Evolutionary conservation across 2,888 invertebrate genomes (phyloP).

Genomic region (Drosophila recens): DNA sequence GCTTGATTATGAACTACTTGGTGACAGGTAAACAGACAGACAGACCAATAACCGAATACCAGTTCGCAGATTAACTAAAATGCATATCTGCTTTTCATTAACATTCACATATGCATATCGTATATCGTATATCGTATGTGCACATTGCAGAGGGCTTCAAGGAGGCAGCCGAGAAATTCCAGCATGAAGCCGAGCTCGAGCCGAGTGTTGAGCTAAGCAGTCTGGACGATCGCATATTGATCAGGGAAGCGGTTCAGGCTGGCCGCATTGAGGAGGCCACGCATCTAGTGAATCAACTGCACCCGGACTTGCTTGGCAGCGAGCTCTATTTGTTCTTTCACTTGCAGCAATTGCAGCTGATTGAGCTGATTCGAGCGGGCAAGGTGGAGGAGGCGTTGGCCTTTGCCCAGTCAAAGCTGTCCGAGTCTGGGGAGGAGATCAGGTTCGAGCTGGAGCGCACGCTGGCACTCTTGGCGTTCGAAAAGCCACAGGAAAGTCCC

Average conservation of each 20-base stretch:
- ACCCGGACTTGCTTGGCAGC: constrained; percentile 97
- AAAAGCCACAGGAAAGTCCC: constrained; percentile 97
- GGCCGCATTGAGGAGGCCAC: constrained; percentile 97
- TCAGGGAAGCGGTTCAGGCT: constrained; percentile 96
- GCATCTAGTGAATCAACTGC: constrained; percentile 95
- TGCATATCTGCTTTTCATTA: neutral
- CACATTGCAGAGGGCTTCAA: constrained; percentile 92
- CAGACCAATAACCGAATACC: neutral
- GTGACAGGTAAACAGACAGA: constrained; percentile 91
- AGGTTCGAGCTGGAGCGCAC: constrained; percentile 95
- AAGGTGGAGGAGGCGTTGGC: constrained; percentile 93
- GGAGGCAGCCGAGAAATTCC: constrained; percentile 98
- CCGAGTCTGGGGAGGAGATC: constrained; percentile 93
- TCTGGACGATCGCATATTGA: constrained; percentile 95
- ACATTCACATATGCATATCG: too few species aligned
- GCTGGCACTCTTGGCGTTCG: constrained; percentile 97
- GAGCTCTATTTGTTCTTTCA: constrained; percentile 98
- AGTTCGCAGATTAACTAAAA: neutral
- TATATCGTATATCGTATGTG: neutral
- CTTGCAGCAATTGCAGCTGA: constrained; percentile 88
- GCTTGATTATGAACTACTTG: constrained; percentile 99
- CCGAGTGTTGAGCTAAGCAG: constrained; percentile 93
- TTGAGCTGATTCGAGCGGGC: constrained; percentile 87
- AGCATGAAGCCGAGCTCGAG: constrained; percentile 95
- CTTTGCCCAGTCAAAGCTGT: constrained; percentile 94